These are phyloP conservation scores for Falco concolor DNA, from an alignment of 2,797 vertebrate species.

Conservation along the genomic window DNA sequence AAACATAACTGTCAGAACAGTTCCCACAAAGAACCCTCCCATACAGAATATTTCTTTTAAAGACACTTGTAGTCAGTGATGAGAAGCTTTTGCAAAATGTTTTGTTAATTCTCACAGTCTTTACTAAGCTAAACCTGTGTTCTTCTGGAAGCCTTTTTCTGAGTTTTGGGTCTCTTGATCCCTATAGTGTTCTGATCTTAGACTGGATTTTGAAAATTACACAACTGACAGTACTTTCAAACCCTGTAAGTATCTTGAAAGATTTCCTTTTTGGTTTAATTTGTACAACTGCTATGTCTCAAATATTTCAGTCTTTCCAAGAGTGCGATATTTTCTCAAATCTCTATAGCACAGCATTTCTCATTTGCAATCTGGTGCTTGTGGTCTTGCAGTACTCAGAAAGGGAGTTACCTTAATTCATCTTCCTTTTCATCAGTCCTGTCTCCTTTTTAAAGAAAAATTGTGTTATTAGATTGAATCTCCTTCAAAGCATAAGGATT, in stretches of 20 bases:
- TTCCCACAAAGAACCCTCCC: neutral
- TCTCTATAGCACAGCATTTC: neutral
- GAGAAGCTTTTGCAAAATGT: neutral
- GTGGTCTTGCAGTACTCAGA: neutral
- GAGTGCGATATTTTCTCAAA: neutral
- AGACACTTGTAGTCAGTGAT: neutral
- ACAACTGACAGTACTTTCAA: neutral
- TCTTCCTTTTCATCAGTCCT: neutral
- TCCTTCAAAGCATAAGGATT: neutral
- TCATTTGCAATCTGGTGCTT: slow-evolving; percentile 25
- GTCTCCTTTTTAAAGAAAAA: slow-evolving; percentile 1
- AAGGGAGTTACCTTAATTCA: slow-evolving; percentile 1
- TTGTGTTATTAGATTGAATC: neutral
- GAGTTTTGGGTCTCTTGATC: neutral
- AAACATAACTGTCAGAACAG: neutral
- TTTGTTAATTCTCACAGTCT: neutral
- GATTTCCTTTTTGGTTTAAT: neutral
- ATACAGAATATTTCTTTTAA: neutral
- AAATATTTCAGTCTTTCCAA: neutral
- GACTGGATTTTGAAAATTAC: neutral
- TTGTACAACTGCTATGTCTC: neutral
- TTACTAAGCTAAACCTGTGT: neutral
- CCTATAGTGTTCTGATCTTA: neutral
- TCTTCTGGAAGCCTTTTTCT: neutral
- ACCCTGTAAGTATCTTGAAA: neutral